These are phyloP conservation scores for Willowsia nigromaculata DNA, from an alignment of 2,888 invertebrate species.

Conservation along the genomic window DNA sequence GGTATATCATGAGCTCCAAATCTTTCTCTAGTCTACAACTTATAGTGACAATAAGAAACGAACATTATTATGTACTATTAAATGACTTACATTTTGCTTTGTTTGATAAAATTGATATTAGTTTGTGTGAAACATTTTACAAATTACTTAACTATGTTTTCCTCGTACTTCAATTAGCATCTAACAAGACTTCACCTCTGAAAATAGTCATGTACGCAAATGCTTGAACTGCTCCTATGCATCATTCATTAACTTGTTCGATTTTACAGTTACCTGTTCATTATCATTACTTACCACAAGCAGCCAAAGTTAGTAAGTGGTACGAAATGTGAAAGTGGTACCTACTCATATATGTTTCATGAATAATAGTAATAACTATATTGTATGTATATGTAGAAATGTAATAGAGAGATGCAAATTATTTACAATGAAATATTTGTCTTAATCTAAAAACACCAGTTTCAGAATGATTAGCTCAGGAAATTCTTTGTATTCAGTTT, in stretches of 20 bases:
- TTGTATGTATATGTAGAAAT: neutral
- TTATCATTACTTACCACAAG: slow-evolving; percentile 32
- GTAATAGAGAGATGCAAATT: slow-evolving; percentile 29
- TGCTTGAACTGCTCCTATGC: neutral
- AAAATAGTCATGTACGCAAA: neutral
- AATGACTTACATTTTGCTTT: no score
- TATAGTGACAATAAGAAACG: no score
- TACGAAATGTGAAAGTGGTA: slow-evolving; percentile 42
- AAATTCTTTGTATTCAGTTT: slow-evolving; percentile 39
- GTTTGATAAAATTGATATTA: no score
- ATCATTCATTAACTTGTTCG: slow-evolving; percentile 17
- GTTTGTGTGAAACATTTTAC: slow-evolving; percentile 18
- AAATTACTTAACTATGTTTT: slow-evolving; percentile 34
- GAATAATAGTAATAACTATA: no score
- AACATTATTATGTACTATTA: no score
- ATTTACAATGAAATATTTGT: slow-evolving; percentile 26
- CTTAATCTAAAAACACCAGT: slow-evolving; percentile 41
- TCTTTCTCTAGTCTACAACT: no score
- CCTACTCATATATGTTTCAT: neutral
- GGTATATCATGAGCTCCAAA: no score
- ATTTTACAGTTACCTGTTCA: slow-evolving; percentile 44
- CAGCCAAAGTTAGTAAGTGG: slow-evolving; percentile 14
- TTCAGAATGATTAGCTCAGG: slow-evolving; percentile 30
- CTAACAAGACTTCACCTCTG: slow-evolving; percentile 42
- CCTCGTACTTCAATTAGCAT: slow-evolving; percentile 47